Conservation (phyloP, 2,113 vertebrate species). For the Sorex fumeus region DNA sequence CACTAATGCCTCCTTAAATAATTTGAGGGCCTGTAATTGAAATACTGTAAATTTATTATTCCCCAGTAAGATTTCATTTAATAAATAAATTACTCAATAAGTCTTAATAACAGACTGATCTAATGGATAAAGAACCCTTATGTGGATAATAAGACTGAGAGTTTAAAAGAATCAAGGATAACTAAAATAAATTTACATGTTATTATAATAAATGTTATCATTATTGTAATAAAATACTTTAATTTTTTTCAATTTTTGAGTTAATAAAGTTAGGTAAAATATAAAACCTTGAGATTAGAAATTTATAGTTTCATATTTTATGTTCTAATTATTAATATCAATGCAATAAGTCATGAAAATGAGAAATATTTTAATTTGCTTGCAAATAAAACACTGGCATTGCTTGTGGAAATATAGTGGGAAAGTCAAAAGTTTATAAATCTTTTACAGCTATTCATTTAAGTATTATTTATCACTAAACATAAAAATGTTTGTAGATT, state of each 20-base stretch:
- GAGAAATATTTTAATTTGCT: conserved; percentile 26
- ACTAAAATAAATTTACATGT: conserved; percentile 2
- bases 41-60: background rate
- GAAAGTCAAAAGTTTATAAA: conserved; percentile 63
- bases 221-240: background rate
- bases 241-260: conserved; percentile 26
- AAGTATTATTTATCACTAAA: background rate
- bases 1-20: background rate
- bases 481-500: background rate
- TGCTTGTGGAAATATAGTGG: conserved; percentile 48
- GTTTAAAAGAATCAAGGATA: background rate
- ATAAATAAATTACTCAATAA: background rate
- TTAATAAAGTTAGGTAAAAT: conserved; percentile 31
- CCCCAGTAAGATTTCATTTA: background rate
- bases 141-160: background rate
- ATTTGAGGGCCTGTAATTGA: background rate
- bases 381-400: conserved; percentile 52
- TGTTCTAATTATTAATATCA: conserved; percentile 44
- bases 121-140: background rate
- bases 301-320: conserved; percentile 7
- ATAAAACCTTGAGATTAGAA: background rate
- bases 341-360: conserved; percentile 43
- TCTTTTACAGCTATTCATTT: conserved; percentile 13
- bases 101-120: background rate
- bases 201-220: background rate